Base-by-base conservation (phyloP, 1,140 invertebrate species). In the Procambarus clarkii region DNA sequence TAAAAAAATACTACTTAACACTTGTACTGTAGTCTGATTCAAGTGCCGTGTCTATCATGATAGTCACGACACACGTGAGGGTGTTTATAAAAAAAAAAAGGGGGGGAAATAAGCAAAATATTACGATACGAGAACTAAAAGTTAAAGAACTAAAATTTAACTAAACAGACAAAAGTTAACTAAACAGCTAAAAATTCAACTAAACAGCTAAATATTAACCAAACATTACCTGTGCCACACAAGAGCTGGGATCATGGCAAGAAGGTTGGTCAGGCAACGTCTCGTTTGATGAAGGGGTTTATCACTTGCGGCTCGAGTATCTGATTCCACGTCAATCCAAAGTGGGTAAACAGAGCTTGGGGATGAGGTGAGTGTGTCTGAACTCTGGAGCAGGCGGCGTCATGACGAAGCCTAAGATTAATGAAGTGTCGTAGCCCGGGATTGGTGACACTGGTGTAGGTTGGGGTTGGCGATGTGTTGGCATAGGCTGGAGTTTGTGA, bases 311-410 rank as follows among this genome's bases (percentile, higher is more conserved):
- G 2, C 69, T n/a, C 5, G 24, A 34, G 24, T 3, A n/a, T 74
- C 69, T 74, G 69, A 74, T 11, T 74, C 69, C 34, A 74, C 69
- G 0, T 74, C 69, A 21, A 69, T 2, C 5, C n/a, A 71, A 8
- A 85, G 13, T 18, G 69, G 83, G 83, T 74, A 85, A 21, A 85
- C 45, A n/a, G 83, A 85, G 15, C 64, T 34, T 13, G 69, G 34
- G 0, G 64, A 18, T 0, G 50, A 21, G 58, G 11, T 18, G 11
- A 3, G 13, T 11, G 8, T 60, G 60, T 21, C 18, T 11, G 44
- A 4, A 64, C 1, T 15, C 2, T 15, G 60, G 13, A 18, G 0
- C 15, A 64, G 60, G 21, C 4, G 18, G 4, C 4, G 13, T 21
- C 4, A 1, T 64, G 3, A 18, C 4, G 50, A 9, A 9, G 4